These are phyloP conservation scores for Tangara arthus DNA, from an alignment of 2,797 vertebrate species.

Conservation along the genomic window DNA sequence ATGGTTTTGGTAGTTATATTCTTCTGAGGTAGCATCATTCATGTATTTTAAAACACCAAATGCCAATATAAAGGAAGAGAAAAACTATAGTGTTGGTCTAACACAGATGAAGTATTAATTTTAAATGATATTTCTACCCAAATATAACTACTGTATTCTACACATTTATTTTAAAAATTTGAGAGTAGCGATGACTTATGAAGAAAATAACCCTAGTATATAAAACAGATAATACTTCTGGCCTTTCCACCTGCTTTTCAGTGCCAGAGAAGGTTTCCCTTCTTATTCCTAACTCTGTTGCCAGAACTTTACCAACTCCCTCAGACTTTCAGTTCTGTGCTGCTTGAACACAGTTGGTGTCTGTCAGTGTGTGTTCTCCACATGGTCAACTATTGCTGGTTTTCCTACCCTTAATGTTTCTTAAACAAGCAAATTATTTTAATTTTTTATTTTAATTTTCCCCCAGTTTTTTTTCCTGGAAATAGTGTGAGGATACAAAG, in stretches of 20 bases:
- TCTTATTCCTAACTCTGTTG: background rate
- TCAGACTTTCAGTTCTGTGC: background rate
- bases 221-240: background rate
- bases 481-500: background rate
- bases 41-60: background rate
- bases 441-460: background rate
- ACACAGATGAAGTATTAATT: background rate
- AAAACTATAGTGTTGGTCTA: background rate
- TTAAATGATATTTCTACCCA: background rate
- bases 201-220: background rate
- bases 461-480: rapidly evolving
- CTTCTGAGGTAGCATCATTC: background rate
- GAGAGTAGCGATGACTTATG: background rate
- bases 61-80: background rate
- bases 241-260: background rate
- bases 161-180: background rate
- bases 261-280: background rate
- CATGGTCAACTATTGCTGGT: background rate
- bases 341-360: background rate
- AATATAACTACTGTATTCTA: background rate
- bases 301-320: background rate
- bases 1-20: background rate
- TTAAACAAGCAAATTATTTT: background rate
- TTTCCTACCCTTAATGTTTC: background rate
- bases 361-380: background rate